Evolutionary conservation across 2,888 invertebrate genomes (phyloP).

Genomic region (Tetragnatha montana): DNA sequence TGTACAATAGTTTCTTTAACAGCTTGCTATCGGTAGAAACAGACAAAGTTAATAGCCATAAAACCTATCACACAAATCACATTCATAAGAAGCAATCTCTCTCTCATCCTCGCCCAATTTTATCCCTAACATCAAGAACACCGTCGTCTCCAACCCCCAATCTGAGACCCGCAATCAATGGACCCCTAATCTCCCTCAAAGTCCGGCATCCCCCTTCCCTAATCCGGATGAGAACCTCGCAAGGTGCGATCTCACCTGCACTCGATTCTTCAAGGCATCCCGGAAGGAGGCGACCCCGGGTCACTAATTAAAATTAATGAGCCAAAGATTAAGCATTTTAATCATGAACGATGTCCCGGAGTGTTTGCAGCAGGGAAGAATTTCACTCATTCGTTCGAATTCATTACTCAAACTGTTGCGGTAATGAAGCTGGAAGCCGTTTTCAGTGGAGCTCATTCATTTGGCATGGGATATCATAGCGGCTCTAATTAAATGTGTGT

Average conservation of each 20-base stretch:
- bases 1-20: no score
- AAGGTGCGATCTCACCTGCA: neutral
- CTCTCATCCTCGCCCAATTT: neutral
- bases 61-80: no score
- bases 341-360: neutral
- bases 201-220: neutral
- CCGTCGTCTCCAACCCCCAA: no score
- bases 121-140: no score
- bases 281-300: neutral
- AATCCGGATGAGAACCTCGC: neutral
- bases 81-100: neutral
- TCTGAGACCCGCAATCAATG: no score
- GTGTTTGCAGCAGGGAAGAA: neutral
- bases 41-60: no score
- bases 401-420: constrained; percentile 1
- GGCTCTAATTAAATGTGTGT: neutral
- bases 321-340: neutral
- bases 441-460: neutral
- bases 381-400: neutral
- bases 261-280: neutral
- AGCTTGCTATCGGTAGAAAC: no score
- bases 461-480: neutral
- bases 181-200: neutral
- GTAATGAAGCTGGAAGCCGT: neutral
- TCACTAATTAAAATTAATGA: neutral